These are phyloP conservation scores for Gymnothorax javanicus DNA, from an alignment of 2,797 vertebrate genomes.

Conservation along the genomic window DNA sequence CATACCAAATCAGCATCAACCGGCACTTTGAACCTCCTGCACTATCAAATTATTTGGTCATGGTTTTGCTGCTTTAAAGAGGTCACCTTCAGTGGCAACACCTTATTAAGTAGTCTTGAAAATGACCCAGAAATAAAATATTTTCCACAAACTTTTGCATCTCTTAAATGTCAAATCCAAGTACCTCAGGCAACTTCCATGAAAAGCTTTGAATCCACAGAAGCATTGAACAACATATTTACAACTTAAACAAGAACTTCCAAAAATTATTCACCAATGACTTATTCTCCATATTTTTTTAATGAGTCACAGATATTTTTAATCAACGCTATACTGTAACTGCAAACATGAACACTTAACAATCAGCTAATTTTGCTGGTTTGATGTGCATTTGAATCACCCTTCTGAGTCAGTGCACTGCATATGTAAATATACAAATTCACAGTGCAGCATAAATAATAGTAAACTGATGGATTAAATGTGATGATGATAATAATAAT, in stretches of 20 bases:
- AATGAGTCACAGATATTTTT: neutral
- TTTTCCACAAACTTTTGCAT: neutral
- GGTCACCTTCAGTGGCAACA: neutral
- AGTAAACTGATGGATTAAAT: neutral
- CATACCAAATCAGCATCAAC: neutral
- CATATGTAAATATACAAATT: neutral
- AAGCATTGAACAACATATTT: neutral
- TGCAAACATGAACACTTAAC: neutral
- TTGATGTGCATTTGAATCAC: conserved; percentile 14
- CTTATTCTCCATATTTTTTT: neutral
- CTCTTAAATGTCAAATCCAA: neutral
- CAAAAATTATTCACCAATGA: neutral
- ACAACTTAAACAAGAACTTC: neutral
- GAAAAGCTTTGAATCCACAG: neutral
- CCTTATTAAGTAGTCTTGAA: neutral
- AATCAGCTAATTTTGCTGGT: neutral
- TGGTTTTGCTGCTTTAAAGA: neutral
- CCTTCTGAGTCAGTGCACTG: neutral
- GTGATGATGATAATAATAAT: too few species aligned
- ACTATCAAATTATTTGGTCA: neutral
- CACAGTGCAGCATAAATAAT: neutral
- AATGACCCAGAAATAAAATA: neutral
- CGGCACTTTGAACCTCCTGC: neutral
- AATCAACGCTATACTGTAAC: neutral
- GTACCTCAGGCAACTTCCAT: neutral